Conservation (phyloP, 2,797 vertebrate species). For the Yasuhikotakia modesta region DNA sequence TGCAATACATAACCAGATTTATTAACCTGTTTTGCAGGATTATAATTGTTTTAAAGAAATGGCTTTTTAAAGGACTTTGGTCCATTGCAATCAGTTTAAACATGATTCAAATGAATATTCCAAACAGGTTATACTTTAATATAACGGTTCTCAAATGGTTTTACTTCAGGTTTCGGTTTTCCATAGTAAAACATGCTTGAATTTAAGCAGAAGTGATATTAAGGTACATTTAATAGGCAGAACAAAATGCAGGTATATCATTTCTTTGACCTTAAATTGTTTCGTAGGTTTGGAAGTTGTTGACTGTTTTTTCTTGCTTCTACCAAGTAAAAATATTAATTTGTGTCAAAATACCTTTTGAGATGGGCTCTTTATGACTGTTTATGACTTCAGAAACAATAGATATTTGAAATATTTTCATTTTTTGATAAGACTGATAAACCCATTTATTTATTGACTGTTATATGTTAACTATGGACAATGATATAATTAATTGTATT, state of each 20-base stretch:
- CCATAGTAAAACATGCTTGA: too few species aligned
- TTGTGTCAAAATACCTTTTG: background rate
- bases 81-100: conserved; percentile 42
- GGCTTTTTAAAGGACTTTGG: conserved; percentile 68
- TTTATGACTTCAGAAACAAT: background rate
- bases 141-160: conserved; percentile 12
- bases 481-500: too few species aligned
- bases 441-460: too few species aligned
- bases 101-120: conserved; percentile 35
- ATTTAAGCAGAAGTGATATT: too few species aligned
- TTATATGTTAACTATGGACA: too few species aligned
- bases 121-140: conserved; percentile 55
- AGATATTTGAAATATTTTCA: background rate
- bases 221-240: too few species aligned
- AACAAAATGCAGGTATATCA: too few species aligned
- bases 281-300: too few species aligned
- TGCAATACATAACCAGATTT: conserved; percentile 66
- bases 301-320: too few species aligned
- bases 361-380: background rate
- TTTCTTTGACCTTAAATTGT: too few species aligned
- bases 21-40: conserved; percentile 66
- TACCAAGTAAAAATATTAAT: too few species aligned
- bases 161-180: conserved; percentile 28
- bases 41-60: conserved; percentile 72
- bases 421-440: background rate